Evolutionary conservation across 2,113 vertebrate species (phyloP), one percentile per base, ranked within the genome.

Genomic region (Alces alces): DNA sequence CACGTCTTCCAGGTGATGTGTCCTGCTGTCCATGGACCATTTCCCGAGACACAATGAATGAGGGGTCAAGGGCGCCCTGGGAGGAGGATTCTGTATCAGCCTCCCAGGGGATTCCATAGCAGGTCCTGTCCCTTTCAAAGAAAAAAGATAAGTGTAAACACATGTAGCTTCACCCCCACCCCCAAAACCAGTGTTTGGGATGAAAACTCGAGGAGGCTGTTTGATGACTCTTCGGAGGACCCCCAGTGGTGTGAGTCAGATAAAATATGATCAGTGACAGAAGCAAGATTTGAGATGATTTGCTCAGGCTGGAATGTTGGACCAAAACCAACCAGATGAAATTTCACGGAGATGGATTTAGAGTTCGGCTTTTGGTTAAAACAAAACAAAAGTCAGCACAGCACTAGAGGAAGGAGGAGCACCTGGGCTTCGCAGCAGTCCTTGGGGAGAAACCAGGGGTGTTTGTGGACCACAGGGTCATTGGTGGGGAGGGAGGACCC

Each of bases 301-400:
- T 25, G 58, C 58, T 60, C 79, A 30, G 45, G 45, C 93, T 70
- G 91, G 80, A 95, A 92, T 94, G 80, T 82, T 88, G 93, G 95
- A 52, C 28, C 4, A 1, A 28, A 78, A 54, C 85, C 93, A 61
- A 2, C n/a, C 21, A 60, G 83, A 73, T 86, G 85, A 27, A 76
- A 80, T 87, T 88, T 85, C 80, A n/a, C 45, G 36, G 92, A 54
- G 73, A 52, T 61, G n/a, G 58, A 50, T 54, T 58, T 33, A 33
- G 92, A 28, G 91, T 55, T 90, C 96, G 90, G 58, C 76, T 50
- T 93, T 94, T 39, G 55, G 58, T 97, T 96, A 60, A 94, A 85
- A 61, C 70, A 16, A 60, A 90, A 84, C 19, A 47, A 64, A 92
- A 80, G 79, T 33, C 85, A 78, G n/a, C 10, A 4, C 9, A 1